Percentiles rank a stretch among this genome's conserved stretches.
These are phyloP conservation scores for Trinorchestia longiramus DNA, from an alignment of 1,140 invertebrate species.

Conservation along the genomic window DNA sequence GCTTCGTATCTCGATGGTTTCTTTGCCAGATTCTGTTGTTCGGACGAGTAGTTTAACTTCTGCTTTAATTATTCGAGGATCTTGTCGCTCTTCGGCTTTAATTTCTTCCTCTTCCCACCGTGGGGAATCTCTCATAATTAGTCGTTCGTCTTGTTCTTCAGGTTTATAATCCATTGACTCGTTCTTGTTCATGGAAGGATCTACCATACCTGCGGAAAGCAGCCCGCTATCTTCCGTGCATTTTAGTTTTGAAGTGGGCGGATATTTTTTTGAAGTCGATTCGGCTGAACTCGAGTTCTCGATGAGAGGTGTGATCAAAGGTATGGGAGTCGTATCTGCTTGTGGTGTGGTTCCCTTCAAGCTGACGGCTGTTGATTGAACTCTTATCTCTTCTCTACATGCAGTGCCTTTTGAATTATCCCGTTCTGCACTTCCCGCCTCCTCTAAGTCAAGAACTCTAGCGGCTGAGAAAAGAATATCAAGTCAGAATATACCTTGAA, in stretches of 20 bases:
- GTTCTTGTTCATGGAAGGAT: neutral
- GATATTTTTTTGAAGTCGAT: neutral
- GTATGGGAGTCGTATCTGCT: slow-evolving; percentile 44
- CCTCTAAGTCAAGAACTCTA: slow-evolving; percentile 48
- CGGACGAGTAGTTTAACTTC: slow-evolving; percentile 74
- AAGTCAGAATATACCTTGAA: slow-evolving; percentile 33
- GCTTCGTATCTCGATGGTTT: slow-evolving; percentile 73
- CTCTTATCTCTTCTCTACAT: neutral
- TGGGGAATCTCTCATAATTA: slow-evolving; percentile 66
- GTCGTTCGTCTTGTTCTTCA: slow-evolving; percentile 64
- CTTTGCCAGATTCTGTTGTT: slow-evolving; percentile 72
- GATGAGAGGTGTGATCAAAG: neutral
- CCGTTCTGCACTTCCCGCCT: slow-evolving; percentile 8
- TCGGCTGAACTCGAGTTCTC: neutral
- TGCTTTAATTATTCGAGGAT: slow-evolving; percentile 69
- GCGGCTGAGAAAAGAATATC: slow-evolving; percentile 48
- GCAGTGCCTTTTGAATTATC: neutral
- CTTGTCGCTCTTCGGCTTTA: slow-evolving; percentile 62
- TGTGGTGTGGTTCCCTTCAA: slow-evolving; percentile 40
- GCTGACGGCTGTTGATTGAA: neutral
- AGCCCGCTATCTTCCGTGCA: too few species aligned
- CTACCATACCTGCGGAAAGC: neutral
- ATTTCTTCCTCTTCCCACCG: slow-evolving; percentile 67
- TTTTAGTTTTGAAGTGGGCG: neutral
- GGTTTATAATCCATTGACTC: slow-evolving; percentile 47